Percentiles rank a stretch among this genome's conserved stretches.
These are phyloP conservation scores for Ennomos quercinarius DNA, from an alignment of 2,888 invertebrate genomes.

Conservation along the genomic window DNA sequence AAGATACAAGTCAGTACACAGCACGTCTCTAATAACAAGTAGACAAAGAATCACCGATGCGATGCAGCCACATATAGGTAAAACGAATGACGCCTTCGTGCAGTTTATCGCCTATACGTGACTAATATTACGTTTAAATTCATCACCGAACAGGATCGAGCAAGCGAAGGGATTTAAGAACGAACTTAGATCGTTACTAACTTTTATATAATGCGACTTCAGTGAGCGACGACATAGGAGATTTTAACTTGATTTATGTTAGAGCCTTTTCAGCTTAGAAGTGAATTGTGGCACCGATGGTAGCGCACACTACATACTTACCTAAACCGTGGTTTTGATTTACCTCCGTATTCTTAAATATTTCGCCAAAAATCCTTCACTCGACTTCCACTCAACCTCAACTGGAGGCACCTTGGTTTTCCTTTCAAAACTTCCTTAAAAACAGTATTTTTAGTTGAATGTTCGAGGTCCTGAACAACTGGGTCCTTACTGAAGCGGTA, in stretches of 20 bases:
- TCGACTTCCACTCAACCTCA: no score
- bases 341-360: no score
- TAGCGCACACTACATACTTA: slow-evolving; percentile 25
- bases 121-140: slow-evolving; percentile 48
- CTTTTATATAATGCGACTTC: slow-evolving; percentile 69
- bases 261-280: slow-evolving; percentile 43
- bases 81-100: slow-evolving; percentile 38
- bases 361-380: no score
- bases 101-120: slow-evolving; percentile 36
- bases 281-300: slow-evolving; percentile 36
- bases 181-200: slow-evolving; percentile 74
- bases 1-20: no score
- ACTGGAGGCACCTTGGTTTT: no score
- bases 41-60: slow-evolving; percentile 15
- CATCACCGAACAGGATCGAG: slow-evolving; percentile 51
- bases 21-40: no score
- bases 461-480: no score
- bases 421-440: no score
- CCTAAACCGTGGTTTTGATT: slow-evolving; percentile 36
- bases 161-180: slow-evolving; percentile 57
- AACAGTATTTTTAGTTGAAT: no score
- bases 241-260: slow-evolving; percentile 68
- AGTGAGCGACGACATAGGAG: slow-evolving; percentile 56
- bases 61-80: slow-evolving; percentile 24
- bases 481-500: no score